Base-by-base conservation (phyloP, 2,888 invertebrate genomes). In the Amphimallon solstitiale region DNA sequence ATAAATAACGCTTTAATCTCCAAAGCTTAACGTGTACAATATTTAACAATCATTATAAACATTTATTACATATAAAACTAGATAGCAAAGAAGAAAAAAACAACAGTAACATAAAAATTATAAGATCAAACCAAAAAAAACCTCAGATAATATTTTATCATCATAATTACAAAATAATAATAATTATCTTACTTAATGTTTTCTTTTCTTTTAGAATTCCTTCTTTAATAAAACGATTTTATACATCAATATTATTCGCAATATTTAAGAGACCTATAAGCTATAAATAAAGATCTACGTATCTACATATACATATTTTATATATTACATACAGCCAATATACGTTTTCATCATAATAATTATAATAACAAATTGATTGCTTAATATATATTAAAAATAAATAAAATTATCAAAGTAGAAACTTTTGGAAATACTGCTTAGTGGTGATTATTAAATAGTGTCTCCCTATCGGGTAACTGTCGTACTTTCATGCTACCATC, bases 401-500 rank as follows among this genome's bases (percentile, higher is more conserved):
- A 17, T 45, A 19, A 45, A 6, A 19, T 19, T 19, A 45, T 10
- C 15, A 10, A 14, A 45, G 17, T 45, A 14, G 1, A 40, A 15
- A 40, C 37, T n/a, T 37, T 37, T n/a, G 9, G 29, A 43, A 64
- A 54, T 46, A 48, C 54, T 64, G 43, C 23, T 35, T 38, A 63
- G 49, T 51, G 63, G 45, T 59, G 67, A 9, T 35, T 51, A 38
- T 62, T 67, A 12, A 81, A 70, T 63, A 83, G 72, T 1, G 75
- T 76, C 70, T 90, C 90, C 72, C 92, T 87, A 79, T 96, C 95
- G 14, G 96, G 95, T 75, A 98, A 85, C 80, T 94, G 92, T 72
- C 98, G 89, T 73, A 98, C 94, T 87, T 98, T 98, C 92, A 99
- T 94, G 54, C 98, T 97, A 75, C 98, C 98, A 86, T 99, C 99